phyloP scores from a whole-genome alignment of 2,888 invertebrate species.

The Lasioglossum malachurum region DNA sequence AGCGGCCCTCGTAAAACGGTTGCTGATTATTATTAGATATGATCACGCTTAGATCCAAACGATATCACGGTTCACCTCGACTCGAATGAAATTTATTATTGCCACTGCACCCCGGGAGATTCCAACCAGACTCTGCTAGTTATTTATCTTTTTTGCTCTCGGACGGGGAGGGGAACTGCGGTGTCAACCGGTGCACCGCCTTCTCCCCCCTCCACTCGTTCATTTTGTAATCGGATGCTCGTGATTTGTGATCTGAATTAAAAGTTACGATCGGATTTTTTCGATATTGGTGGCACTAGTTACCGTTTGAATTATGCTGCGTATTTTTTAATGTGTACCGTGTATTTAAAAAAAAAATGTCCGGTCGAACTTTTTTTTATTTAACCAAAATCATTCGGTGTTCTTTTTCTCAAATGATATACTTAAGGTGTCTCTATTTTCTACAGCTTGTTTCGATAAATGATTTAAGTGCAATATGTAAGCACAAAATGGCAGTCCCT shows the following conservation, averaged over 20 bases:
- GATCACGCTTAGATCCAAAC: slow-evolving; percentile 72
- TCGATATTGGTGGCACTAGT: background rate
- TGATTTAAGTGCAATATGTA: too few species aligned
- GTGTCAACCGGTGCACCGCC: background rate
- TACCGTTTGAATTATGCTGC: background rate
- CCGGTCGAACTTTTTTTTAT: background rate
- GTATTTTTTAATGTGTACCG: background rate
- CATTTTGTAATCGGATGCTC: background rate
- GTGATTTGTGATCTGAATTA: background rate
- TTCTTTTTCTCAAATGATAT: too few species aligned
- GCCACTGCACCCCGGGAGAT: slow-evolving; percentile 27
- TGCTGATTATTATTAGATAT: slow-evolving; percentile 78
- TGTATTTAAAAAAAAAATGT: background rate
- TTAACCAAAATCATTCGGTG: too few species aligned
- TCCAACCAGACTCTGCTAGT: slow-evolving; percentile 5
- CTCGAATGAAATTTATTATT: slow-evolving; percentile 63
- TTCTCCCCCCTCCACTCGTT: background rate
- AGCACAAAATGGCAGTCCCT: too few species aligned
- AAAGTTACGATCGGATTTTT: background rate
- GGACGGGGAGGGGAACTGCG: background rate
- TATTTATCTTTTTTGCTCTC: background rate
- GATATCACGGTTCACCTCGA: slow-evolving; percentile 53
- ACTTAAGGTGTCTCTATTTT: too few species aligned
- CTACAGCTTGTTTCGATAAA: too few species aligned
- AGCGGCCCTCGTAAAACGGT: slow-evolving; percentile 72